Percentiles rank a stretch among this genome's conserved stretches.
phyloP scores from a whole-genome alignment of 2,113 vertebrate species.

The Turnix velox region DNA sequence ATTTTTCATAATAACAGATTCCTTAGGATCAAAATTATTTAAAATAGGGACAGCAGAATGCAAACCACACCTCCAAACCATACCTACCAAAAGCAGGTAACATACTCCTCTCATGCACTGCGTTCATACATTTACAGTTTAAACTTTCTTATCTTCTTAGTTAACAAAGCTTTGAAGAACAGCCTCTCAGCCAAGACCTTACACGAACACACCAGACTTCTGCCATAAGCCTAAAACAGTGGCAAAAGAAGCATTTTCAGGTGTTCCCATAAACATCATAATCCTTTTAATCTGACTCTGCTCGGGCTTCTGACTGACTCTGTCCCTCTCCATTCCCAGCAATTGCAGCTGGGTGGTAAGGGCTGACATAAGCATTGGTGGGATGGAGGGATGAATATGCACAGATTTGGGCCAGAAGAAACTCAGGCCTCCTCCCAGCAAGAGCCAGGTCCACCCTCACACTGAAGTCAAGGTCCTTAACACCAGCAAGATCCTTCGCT shows the following conservation, averaged over 20 bases:
- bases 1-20: background rate
- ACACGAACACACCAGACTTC: background rate
- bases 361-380: accelerated
- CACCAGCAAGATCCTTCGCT: background rate
- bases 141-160: background rate
- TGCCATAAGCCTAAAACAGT: background rate
- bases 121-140: background rate
- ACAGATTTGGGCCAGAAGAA: accelerated
- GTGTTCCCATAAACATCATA: background rate
- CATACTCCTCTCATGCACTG: background rate
- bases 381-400: background rate
- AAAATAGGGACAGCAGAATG: background rate
- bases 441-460: background rate
- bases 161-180: background rate
- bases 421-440: background rate
- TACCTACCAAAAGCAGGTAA: background rate
- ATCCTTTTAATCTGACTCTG: background rate
- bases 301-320: background rate
- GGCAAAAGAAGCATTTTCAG: background rate
- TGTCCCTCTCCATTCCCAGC: background rate
- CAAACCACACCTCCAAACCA: no score
- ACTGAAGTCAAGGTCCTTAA: background rate
- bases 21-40: background rate
- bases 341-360: background rate
- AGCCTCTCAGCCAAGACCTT: background rate